A percentile compares a stretch with the other conserved stretches of the same genome.
phyloP scores from a whole-genome alignment of 1,140 invertebrate species.

The Teleogryllus occipitalis region DNA sequence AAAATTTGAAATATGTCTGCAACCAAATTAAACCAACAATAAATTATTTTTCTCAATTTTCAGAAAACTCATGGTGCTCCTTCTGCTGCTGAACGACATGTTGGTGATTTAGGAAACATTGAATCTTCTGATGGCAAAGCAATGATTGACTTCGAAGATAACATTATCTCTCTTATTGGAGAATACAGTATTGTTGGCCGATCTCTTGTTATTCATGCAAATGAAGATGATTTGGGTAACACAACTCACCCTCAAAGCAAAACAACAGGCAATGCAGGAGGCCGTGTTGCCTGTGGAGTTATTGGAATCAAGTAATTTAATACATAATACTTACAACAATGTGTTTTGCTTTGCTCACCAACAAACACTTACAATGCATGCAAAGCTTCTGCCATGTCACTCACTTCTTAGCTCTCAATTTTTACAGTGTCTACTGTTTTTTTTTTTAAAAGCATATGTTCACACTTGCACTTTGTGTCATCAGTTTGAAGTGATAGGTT shows the following conservation, averaged over 20 bases:
- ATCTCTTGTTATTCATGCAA: background rate
- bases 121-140: background rate
- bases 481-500: no score
- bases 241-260: background rate
- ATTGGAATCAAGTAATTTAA: constrained; percentile 1
- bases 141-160: background rate
- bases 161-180: background rate
- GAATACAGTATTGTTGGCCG: background rate
- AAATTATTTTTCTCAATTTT: background rate
- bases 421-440: no score
- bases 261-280: background rate
- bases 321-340: background rate
- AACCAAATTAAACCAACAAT: no score
- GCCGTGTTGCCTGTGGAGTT: background rate
- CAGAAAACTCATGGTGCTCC: background rate
- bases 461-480: no score
- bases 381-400: no score
- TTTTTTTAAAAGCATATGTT: no score
- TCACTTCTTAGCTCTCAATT: no score
- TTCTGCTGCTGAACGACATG: background rate
- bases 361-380: background rate
- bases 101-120: background rate
- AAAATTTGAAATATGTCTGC: no score
- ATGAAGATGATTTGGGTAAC: background rate
- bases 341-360: background rate